Evolutionary conservation across 2,888 invertebrate genomes (phyloP).

Genomic region (Drosophila mimetica): DNA sequence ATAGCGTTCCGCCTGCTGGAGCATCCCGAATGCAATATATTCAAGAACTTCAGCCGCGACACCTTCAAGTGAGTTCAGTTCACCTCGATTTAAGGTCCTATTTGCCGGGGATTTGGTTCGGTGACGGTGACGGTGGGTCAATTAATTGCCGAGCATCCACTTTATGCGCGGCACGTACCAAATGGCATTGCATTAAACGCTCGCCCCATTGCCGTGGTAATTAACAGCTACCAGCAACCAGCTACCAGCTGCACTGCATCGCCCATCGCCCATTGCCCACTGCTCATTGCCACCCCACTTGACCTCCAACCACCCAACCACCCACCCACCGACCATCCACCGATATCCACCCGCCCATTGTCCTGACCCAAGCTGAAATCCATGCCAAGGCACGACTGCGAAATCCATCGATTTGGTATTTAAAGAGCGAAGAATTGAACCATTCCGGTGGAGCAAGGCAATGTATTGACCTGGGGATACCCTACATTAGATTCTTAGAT

Average conservation of each 20-base stretch:
- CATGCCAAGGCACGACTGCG: constrained; percentile 37
- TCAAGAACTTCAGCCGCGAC: constrained; percentile 88
- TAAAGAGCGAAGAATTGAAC: constrained; percentile 24
- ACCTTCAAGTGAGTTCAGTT: constrained; percentile 86
- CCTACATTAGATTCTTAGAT: no score
- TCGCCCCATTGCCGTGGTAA: constrained; percentile 59
- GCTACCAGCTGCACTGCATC: constrained; percentile 38
- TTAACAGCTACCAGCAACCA: constrained; percentile 62
- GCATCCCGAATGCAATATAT: constrained; percentile 92
- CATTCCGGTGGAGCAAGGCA: not conserved
- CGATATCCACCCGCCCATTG: not conserved
- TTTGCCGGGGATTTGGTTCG: constrained; percentile 6
- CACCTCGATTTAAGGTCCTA: constrained; percentile 4
- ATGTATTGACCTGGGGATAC: not conserved
- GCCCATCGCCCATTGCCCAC: constrained; percentile 4
- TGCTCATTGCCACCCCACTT: constrained; percentile 16
- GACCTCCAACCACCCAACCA: constrained; percentile 3
- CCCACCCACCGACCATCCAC: no score
- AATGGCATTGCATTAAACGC: constrained; percentile 71
- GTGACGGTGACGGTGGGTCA: constrained; percentile 27
- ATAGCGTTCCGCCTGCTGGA: constrained; percentile 92
- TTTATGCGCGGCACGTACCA: constrained; percentile 72
- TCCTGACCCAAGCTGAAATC: constrained; percentile 21
- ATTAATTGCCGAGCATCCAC: constrained; percentile 67
- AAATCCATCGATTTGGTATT: constrained; percentile 59